These are phyloP conservation scores for Squalus acanthias DNA, from an alignment of 2,797 vertebrate genomes.

Conservation along the genomic window DNA sequence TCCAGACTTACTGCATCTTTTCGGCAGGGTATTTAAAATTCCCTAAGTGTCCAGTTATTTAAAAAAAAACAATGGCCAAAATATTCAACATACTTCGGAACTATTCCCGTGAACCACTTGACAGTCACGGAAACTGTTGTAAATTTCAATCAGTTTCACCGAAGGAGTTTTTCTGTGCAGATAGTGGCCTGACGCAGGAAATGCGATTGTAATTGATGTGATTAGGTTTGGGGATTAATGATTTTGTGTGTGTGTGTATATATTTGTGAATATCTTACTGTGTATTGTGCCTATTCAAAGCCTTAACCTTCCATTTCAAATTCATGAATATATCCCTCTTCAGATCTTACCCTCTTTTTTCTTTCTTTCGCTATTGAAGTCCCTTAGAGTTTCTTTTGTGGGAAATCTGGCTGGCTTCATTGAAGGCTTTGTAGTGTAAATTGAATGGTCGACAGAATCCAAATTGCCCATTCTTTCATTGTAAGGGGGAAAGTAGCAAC, in stretches of 20 bases:
- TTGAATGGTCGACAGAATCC: background rate
- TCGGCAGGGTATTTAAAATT: background rate
- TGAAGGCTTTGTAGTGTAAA: constrained; percentile 23
- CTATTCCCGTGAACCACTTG: background rate
- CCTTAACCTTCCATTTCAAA: background rate
- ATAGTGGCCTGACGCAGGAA: background rate
- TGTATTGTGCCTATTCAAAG: background rate
- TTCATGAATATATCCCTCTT: background rate
- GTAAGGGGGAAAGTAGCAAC: background rate
- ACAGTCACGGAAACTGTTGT: background rate
- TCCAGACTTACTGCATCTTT: background rate
- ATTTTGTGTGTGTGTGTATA: background rate
- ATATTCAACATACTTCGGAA: too few relatives aligned
- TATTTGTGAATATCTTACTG: background rate
- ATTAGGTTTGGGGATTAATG: background rate
- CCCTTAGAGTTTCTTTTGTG: background rate
- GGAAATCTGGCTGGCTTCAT: background rate
- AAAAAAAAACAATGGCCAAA: too few relatives aligned
- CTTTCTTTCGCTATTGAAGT: background rate
- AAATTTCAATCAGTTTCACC: background rate
- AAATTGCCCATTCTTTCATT: constrained; percentile 8
- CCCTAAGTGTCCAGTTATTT: background rate
- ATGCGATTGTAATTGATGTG: background rate
- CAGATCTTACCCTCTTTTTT: background rate
- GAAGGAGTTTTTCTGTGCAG: background rate